Evolutionary conservation across 2,888 invertebrate species (phyloP).

Genomic region (Agrypnus murinus): DNA sequence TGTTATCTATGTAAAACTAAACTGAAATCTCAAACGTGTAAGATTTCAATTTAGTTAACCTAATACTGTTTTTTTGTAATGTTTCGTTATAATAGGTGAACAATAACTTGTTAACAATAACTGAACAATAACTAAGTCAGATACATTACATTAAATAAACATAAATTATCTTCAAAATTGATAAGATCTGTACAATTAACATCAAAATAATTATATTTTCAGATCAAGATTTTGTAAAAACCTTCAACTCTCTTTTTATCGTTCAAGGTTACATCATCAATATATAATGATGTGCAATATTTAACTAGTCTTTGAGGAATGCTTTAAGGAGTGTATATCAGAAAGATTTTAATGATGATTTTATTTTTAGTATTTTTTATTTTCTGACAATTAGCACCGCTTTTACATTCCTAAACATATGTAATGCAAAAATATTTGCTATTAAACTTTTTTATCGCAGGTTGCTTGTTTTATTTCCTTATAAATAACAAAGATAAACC

Average conservation of each 20-base stretch:
- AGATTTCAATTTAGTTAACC: too few species aligned
- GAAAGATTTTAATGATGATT: background rate
- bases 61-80: too few species aligned
- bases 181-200: too few species aligned
- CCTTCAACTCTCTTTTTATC: background rate
- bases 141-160: too few species aligned
- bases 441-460: conserved; percentile 18
- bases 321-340: conserved; percentile 15
- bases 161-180: too few species aligned
- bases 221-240: background rate
- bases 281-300: conserved; percentile 44
- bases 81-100: too few species aligned
- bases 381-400: conserved; percentile 27
- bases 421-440: conserved; percentile 28
- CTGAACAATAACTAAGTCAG: too few species aligned
- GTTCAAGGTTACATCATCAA: background rate
- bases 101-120: too few species aligned
- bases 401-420: conserved; percentile 26
- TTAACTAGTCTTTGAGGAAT: conserved; percentile 41
- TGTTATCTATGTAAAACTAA: too few species aligned
- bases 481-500: background rate
- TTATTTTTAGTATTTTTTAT: conserved; percentile 9
- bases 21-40: too few species aligned
- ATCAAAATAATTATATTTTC: too few species aligned
- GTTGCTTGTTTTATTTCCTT: background rate